Evolutionary conservation across 2,113 vertebrate genomes (phyloP).

Genomic region (Petrocephalus microphthalmus): DNA sequence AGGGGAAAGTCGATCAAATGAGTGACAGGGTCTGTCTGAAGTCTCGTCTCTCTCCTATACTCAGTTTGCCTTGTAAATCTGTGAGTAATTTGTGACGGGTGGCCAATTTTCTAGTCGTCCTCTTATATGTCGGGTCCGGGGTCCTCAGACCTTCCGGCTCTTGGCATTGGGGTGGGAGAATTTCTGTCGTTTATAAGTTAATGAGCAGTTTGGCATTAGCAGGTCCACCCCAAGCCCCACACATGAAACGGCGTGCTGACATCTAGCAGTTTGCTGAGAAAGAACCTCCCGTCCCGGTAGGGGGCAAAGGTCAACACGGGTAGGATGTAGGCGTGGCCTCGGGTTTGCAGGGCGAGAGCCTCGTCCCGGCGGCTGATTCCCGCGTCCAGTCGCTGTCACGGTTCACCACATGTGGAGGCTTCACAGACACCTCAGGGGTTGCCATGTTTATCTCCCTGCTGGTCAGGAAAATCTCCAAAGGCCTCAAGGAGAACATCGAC

Average conservation of each 20-base stretch:
- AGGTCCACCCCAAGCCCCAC: slow-evolving; percentile 41
- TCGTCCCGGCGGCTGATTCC: not conserved
- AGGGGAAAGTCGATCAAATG: slow-evolving; percentile 40
- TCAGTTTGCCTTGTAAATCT: slow-evolving; percentile 18
- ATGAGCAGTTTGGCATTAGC: slow-evolving; percentile 48
- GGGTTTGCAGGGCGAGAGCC: not conserved
- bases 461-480: not conserved
- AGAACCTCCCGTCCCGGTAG: not conserved
- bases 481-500: not conserved
- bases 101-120: not conserved
- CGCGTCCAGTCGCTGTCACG: not conserved
- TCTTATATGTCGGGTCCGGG: not conserved
- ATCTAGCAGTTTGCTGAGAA: slow-evolving; percentile 30
- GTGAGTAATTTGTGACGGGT: slow-evolving; percentile 17
- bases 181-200: slow-evolving; percentile 55
- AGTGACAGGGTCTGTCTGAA: slow-evolving; percentile 47
- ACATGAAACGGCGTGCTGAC: slow-evolving; percentile 40
- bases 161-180: slow-evolving; percentile 35
- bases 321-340: slow-evolving; percentile 11
- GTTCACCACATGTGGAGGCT: not conserved
- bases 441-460: not conserved
- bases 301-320: slow-evolving; percentile 35
- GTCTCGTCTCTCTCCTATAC: slow-evolving; percentile 11
- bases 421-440: too few relatives aligned
- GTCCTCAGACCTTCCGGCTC: not conserved